A percentile compares a stretch with the other conserved stretches of the same genome.
phyloP scores from a whole-genome alignment of 1,140 invertebrate genomes.

The Listronotus oregonensis region DNA sequence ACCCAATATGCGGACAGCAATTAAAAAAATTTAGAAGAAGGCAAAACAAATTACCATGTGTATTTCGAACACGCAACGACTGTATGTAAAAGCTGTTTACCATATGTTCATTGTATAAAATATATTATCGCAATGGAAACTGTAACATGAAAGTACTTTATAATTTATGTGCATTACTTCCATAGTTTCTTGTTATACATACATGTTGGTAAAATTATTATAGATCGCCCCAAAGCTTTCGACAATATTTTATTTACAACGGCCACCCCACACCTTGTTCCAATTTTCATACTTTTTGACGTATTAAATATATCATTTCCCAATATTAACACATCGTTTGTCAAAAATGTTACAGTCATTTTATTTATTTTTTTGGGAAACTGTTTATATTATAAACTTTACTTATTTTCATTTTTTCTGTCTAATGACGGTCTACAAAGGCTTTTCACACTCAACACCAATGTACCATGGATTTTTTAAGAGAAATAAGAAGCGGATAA shows the following conservation, averaged over 20 bases:
- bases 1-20: conserved; percentile 1
- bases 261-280: conserved; percentile 8
- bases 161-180: conserved; percentile 26
- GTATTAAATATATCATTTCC: too few relatives aligned
- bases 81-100: conserved; percentile 19
- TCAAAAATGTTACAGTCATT: too few relatives aligned
- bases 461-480: too few relatives aligned
- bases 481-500: too few relatives aligned
- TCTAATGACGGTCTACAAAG: too few relatives aligned
- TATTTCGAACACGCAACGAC: conserved; percentile 16
- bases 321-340: too few relatives aligned
- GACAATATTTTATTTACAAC: conserved; percentile 13
- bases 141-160: conserved; percentile 28
- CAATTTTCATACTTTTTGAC: background rate
- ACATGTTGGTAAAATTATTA: conserved; percentile 16
- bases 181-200: conserved; percentile 20
- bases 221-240: conserved; percentile 17
- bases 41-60: conserved; percentile 13
- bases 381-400: too few relatives aligned
- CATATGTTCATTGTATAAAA: conserved; percentile 26
- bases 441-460: too few relatives aligned
- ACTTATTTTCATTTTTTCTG: too few relatives aligned
- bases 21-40: conserved; percentile 21
- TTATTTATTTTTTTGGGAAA: too few relatives aligned
- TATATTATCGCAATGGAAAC: conserved; percentile 28